phyloP scores from a whole-genome alignment of 1,140 invertebrate species.

The Phenacoccus solenopsis region DNA sequence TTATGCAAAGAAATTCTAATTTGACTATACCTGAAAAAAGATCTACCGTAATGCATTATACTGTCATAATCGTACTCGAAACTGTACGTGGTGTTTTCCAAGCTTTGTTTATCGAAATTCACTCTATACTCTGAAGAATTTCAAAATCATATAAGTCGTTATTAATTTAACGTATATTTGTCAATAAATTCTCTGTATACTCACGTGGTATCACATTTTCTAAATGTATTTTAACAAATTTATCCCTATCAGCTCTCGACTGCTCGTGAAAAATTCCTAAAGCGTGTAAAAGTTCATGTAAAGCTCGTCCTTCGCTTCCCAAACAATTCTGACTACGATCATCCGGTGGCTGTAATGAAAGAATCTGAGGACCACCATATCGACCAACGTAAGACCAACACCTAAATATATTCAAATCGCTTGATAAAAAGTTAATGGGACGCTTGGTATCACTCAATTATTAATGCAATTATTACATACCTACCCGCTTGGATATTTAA shows the following conservation, averaged over 20 bases:
- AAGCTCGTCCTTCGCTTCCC: slow-evolving; percentile 43
- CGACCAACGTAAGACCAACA: slow-evolving; percentile 55
- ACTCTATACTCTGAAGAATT: slow-evolving; percentile 39
- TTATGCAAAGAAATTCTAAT: background rate
- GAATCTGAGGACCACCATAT: slow-evolving; percentile 48
- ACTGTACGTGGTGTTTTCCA: slow-evolving; percentile 44
- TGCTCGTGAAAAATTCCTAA: slow-evolving; percentile 53
- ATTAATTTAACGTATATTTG: no score
- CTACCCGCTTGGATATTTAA: slow-evolving; percentile 45
- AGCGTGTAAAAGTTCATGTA: slow-evolving; percentile 54
- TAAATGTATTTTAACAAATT: slow-evolving; percentile 42
- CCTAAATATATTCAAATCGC: slow-evolving; percentile 23
- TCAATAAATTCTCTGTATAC: background rate
- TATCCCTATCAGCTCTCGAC: slow-evolving; percentile 45
- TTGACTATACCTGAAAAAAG: slow-evolving; percentile 38
- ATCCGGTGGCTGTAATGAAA: slow-evolving; percentile 50
- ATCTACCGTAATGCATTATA: slow-evolving; percentile 58
- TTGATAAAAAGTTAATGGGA: background rate
- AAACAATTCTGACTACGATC: slow-evolving; percentile 42
- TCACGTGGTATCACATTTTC: slow-evolving; percentile 44
- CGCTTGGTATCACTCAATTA: background rate
- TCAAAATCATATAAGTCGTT: slow-evolving; percentile 16
- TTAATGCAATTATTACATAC: slow-evolving; percentile 6
- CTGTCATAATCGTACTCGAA: slow-evolving; percentile 58
- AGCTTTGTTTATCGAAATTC: slow-evolving; percentile 47